Percentiles rank a stretch among this genome's conserved stretches.
Evolutionary conservation across 2,888 invertebrate species (phyloP).

Genomic region (Tigriopus californicus): DNA sequence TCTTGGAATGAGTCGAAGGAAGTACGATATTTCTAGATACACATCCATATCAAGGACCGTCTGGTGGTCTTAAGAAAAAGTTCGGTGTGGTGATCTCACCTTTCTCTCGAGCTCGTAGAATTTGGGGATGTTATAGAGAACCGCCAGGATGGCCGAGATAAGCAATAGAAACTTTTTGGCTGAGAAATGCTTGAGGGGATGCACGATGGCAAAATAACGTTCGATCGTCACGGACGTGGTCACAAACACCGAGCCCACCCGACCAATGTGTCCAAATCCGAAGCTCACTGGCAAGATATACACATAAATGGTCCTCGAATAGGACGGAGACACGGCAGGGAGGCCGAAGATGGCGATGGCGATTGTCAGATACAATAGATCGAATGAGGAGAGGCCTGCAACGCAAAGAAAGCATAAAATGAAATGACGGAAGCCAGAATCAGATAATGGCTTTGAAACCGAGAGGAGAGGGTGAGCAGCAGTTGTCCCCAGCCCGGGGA

Average conservation of each 20-base stretch:
- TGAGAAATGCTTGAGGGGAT: neutral
- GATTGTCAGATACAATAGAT: constrained; percentile 1
- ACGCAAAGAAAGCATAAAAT: neutral
- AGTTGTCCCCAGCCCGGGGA: too few relatives aligned
- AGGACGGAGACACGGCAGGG: neutral
- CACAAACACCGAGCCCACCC: constrained; percentile 10
- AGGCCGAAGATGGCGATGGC: constrained; percentile 5
- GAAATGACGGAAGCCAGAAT: too few relatives aligned
- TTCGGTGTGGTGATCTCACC: neutral
- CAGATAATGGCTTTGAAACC: too few relatives aligned
- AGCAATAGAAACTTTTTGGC: neutral
- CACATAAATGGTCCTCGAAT: neutral
- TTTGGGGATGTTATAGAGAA: constrained; percentile 11
- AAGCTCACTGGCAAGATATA: neutral
- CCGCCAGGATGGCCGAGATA: neutral
- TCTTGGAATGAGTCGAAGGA: too few relatives aligned
- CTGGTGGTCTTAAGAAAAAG: neutral
- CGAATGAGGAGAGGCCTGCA: constrained; percentile 8
- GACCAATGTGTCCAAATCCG: constrained; percentile 8
- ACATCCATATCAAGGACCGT: too few relatives aligned
- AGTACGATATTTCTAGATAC: too few relatives aligned
- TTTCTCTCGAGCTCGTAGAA: constrained; percentile 1
- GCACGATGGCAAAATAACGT: constrained; percentile 9
- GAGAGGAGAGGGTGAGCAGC: too few relatives aligned
- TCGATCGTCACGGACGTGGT: constrained; percentile 8